Evolutionary conservation across 2,113 vertebrate genomes (phyloP), one percentile per base, ranked within the genome.

Genomic region (Erpornis zantholeuca): DNA sequence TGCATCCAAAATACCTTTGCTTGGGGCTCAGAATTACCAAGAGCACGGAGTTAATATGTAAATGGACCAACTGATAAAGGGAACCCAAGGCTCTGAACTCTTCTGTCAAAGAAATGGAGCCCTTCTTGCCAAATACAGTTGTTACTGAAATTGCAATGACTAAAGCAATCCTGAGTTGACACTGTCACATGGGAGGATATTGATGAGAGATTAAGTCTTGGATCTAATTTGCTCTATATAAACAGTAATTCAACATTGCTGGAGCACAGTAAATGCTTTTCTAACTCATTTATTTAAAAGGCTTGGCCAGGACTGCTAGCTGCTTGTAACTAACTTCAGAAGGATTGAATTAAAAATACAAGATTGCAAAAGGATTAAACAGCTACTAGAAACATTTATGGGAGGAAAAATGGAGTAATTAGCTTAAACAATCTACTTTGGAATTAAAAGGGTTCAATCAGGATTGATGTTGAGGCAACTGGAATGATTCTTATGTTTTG

Each of bases 141-240:
- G 36, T 80, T 82, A 82, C 2, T 95, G 91, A 86, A 97, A 93
- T 61, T 35, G 49, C 45, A 77, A 36, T 80, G 87, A 94, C 91
- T 88, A 95, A 94, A 91, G 36, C 38, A 89, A 36, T 81, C 82
- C 63, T 31, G 47, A 69, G 63, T 15, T 94, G 85, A 82, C 82
- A 86, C 53, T n/a, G 60, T 63, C 82, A 88, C 56, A 50, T 29
- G 36, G 92, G 52, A 85, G 45, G 45, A 56, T 76, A 85, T 15
- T 75, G 91, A 94, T 85, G 82, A 82, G 31, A 87, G 81, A 95
- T 87, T 91, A 93, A 77, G 54, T 25, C 79, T 85, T 59, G 40
- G 72, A 92, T 94, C 71, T 90, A 81, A 94, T 97, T 90, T 95
- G 35, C 66, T 82, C 54, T 78, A 36, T 89, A 93, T 80, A 90